Conservation (phyloP, 2,797 vertebrate genomes). For the Geranospiza caerulescens region DNA sequence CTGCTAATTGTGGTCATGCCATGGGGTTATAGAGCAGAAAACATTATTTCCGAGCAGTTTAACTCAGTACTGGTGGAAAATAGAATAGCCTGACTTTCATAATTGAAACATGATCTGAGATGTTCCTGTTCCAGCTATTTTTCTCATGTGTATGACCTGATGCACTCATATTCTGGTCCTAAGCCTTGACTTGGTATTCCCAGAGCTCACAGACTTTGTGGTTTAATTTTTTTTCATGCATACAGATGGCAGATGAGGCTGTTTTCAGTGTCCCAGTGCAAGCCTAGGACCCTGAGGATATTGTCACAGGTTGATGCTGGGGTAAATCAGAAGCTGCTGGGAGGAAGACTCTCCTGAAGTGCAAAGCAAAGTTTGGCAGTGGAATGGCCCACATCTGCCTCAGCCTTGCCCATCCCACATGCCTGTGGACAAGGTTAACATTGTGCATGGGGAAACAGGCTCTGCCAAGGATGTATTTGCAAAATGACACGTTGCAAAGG, state of each 20-base stretch:
- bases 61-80: neutral
- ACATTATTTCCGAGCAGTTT: conserved; percentile 39
- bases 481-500: conserved; percentile 45
- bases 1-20: conserved; percentile 42
- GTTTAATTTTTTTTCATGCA: neutral
- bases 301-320: neutral
- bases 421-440: conserved; percentile 26
- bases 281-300: neutral
- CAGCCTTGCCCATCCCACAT: neutral
- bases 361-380: neutral
- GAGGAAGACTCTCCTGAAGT: neutral
- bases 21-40: conserved; percentile 37
- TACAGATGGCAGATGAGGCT: neutral
- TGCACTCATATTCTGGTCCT: neutral
- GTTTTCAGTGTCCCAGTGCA: neutral
- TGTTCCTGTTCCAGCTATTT: neutral
- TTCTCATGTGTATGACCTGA: neutral
- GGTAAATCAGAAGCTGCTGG: neutral
- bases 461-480: conserved; percentile 47
- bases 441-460: neutral
- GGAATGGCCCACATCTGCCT: neutral
- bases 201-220: neutral
- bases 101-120: neutral
- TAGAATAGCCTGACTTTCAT: neutral
- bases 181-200: neutral